These are phyloP conservation scores for Achatina immaculata DNA, from an alignment of 1,140 invertebrate genomes.

Conservation along the genomic window DNA sequence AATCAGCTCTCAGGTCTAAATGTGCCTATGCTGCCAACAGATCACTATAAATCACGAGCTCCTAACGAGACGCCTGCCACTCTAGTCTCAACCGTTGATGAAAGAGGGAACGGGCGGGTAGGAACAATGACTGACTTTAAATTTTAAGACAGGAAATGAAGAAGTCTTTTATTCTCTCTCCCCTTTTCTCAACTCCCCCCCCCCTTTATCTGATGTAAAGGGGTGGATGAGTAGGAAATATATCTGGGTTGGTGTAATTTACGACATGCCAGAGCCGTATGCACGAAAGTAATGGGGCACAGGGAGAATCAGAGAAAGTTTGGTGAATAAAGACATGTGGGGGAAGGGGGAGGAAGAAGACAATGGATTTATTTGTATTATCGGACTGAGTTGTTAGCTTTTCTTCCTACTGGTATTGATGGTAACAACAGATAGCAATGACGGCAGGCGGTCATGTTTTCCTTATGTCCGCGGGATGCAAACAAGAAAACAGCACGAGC, in stretches of 20 bases:
- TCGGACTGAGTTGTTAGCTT: no score
- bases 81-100: slow-evolving; percentile 20
- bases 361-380: no score
- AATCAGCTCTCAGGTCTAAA: slow-evolving; percentile 24
- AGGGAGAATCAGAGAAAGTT: no score
- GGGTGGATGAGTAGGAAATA: not conserved
- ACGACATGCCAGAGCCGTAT: no score
- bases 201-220: not conserved
- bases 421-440: no score
- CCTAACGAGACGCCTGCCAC: slow-evolving; percentile 35
- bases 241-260: not conserved
- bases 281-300: no score
- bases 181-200: not conserved
- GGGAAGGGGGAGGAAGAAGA: no score
- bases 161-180: not conserved
- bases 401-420: no score
- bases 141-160: slow-evolving; percentile 12
- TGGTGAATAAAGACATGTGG: no score
- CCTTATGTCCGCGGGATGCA: no score
- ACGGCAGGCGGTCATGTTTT: no score
- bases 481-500: no score
- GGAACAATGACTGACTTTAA: slow-evolving; percentile 26
- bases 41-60: slow-evolving; percentile 30
- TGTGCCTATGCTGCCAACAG: slow-evolving; percentile 29
- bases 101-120: slow-evolving; percentile 1